Base-by-base conservation (phyloP, 2,797 vertebrate genomes). In the Oreochromis grahami region DNA sequence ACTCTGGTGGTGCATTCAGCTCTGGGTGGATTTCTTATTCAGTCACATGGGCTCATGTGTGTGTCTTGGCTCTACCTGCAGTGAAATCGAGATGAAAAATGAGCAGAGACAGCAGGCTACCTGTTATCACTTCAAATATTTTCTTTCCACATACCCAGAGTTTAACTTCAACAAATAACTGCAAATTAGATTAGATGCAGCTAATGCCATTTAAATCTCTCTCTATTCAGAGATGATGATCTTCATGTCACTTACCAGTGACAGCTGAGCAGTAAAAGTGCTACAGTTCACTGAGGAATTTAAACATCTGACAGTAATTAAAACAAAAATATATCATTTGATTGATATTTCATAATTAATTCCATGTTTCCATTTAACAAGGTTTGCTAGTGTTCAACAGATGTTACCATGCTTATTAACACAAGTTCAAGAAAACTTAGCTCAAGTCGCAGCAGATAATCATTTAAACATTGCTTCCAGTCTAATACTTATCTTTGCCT, bases 101-200 rank as follows among this genome's bases (percentile, higher is more conserved):
- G 91, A 96, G 90, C 79, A 81, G 78, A 88, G 92, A 95, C 91
- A 91, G 95, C 88, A 88, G 93, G 89, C 94, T 96, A 96, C 96
- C 93, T 96, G 95, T 96, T 97, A 96, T 96, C 95, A 96, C 94
- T 95, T 96, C 84, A 96, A 96, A 96, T 96, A 96, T 96, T 97
- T 96, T 96, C 90, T 92, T 96, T 96, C 90, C 93, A 95, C 94
- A 95, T 96, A 92, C 95, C 93, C 89, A 82, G 89, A 91, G 85
- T 92, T 93, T 86, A 94, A 96, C 88, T 91, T 95, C 95, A 96
- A 95, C 95, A 96, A 96, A 96, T 93, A 93, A 93, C 91, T 92
- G 90, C 83, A 95, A 94, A 96, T 96, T 95, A 94, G 92, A 96
- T 96, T 95, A 96, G 93, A 93, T 80, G 51, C 77, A 82, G 89